These are phyloP conservation scores for Cremastinae sp. DNA, from an alignment of 2,888 invertebrate genomes.

Conservation along the genomic window DNA sequence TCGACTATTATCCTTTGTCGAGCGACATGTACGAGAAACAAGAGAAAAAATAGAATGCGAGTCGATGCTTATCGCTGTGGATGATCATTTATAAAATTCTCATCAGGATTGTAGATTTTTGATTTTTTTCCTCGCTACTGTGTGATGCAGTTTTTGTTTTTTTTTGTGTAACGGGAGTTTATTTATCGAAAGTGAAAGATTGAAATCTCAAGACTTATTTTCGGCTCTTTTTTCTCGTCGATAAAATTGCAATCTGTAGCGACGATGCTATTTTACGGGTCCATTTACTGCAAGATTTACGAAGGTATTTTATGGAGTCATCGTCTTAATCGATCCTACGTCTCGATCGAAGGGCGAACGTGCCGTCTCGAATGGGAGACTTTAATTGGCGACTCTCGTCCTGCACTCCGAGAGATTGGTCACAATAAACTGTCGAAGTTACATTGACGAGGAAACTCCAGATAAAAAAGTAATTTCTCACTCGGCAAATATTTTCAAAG, in stretches of 20 bases:
- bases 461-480: neutral
- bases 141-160: neutral
- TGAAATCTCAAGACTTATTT: neutral
- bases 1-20: neutral
- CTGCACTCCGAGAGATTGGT: constrained; percentile 2
- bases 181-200: neutral
- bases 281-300: neutral
- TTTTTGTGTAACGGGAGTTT: neutral
- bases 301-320: neutral
- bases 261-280: neutral
- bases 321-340: neutral
- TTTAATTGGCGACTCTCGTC: neutral
- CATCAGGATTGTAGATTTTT: neutral
- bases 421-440: neutral
- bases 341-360: neutral
- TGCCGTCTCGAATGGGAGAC: neutral
- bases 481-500: neutral
- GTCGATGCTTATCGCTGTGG: constrained; percentile 6
- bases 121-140: neutral
- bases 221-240: neutral
- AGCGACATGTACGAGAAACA: constrained; percentile 1
- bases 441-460: neutral
- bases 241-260: neutral
- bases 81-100: constrained; percentile 24
- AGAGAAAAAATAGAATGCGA: neutral